Conservation (phyloP, 2,888 invertebrate genomes). For the Epinotia nisella region DNA sequence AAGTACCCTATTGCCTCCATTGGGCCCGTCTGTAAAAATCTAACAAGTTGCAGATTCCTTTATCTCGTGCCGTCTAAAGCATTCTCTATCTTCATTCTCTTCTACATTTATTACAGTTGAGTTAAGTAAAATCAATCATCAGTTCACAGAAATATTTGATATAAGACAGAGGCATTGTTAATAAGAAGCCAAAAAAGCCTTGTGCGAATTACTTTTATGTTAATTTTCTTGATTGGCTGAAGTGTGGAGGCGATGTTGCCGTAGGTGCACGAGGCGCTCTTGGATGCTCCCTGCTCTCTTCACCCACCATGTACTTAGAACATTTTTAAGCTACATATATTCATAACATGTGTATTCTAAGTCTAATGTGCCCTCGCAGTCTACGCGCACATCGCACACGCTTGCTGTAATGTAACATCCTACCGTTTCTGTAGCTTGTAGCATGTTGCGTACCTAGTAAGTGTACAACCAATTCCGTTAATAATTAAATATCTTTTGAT, state of each 20-base stretch:
- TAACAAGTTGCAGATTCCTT: background rate
- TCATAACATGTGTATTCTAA: background rate
- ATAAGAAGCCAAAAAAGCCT: background rate
- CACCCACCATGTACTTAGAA: conserved; percentile 9
- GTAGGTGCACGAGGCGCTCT: background rate
- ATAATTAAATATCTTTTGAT: background rate
- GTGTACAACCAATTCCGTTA: conserved; percentile 3
- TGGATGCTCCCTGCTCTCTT: background rate
- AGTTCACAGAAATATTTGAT: conserved; percentile 18
- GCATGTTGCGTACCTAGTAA: conserved; percentile 1
- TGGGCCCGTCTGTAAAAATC: background rate
- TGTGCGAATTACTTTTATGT: conserved; percentile 12
- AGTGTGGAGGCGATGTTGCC: conserved; percentile 2
- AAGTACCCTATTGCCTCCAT: background rate
- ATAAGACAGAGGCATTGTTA: conserved; percentile 26
- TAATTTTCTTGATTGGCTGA: background rate
- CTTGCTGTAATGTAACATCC: conserved; percentile 1
- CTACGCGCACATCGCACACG: conserved; percentile 13
- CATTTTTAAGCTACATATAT: background rate
- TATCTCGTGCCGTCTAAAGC: background rate
- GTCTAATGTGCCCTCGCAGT: background rate
- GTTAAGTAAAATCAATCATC: conserved; percentile 3
- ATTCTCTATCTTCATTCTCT: background rate
- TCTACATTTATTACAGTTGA: background rate
- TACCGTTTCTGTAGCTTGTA: conserved; percentile 2